Base-by-base conservation (phyloP, 2,888 invertebrate genomes). In the Sesia apiformis region DNA sequence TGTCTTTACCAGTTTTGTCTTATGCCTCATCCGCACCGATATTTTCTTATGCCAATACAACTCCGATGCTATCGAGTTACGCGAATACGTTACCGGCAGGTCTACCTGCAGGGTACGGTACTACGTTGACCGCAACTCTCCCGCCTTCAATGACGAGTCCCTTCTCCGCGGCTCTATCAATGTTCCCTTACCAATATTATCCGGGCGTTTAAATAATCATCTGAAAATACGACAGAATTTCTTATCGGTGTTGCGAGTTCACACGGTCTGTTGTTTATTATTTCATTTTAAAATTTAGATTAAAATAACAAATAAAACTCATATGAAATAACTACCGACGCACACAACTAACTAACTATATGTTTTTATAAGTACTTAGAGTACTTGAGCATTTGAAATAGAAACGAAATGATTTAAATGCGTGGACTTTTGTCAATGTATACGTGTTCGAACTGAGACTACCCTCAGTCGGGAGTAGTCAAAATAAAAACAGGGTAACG, bases 1-100 rank as follows among this genome's bases (percentile, higher is more conserved):
- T 78, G 60, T 88, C 77, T n/a, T 72, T 79, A 0, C 90, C 91
- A 0, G 74, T 92, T 51, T 83, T 91, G 8, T 91, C 92, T n/a
- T 91, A 91, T 69, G 91, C 88, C 39, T 78, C 74, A 0, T 76
- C 84, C 0, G 63, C 78, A 0, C 88, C 88, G 0, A 79, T 87
- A n/a, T 85, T 89, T 57, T 81, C 88, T 6, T 88, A 87, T 60
- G 84, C 86, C 3, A 87, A 83, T 46, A 74, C 84, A 0, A 71
- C 69, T 38, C 78, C 81, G 1, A 79, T 85, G 75, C 61, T 87
- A 0, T 72, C 81, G 4, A 70, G 79, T n/a, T 86, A 84, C 56
- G 74, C 73, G 3, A 81, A 67, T 46, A 62, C 75, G 0, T 78
- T 70, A 0, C 80, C 82, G 0, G 72, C 81, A 0, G 80, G 72